Base-by-base conservation (phyloP, 2,888 invertebrate genomes). In the Lochmaea crataegi region DNA sequence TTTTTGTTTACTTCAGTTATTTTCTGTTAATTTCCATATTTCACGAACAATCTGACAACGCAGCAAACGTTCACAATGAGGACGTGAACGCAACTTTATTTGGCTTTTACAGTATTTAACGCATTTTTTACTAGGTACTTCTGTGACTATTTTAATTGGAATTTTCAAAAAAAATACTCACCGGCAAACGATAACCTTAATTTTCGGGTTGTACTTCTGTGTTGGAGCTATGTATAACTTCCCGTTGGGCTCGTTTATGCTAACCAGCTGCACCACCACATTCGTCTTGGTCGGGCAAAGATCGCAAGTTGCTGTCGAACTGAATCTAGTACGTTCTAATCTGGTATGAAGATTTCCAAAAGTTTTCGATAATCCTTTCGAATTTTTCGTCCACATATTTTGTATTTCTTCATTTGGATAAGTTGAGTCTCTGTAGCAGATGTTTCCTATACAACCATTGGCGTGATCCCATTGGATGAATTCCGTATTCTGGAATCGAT, bases 391-490 rank as follows among this genome's bases (percentile, higher is more conserved):
- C 64, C 63, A 70, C 11, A 11, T 56, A n/a, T 45, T 32, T 57
- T 70, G 56, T 18, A 70, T 70, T 26, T 64, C 64, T 12, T 51
- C 18, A 16, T 41, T 41, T 14, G 70, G 70, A 65, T 64, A 70
- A n/a, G n/a, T 57, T 0, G 42, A 1, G 14, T 70, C 70, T 42
- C 45, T 42, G 48, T 64, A 65, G 32, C 70, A 70, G 3, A 70
- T 57, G 45, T 65, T 51, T 42, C 64, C 70, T 56, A 70, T 57
- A 32, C 70, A 70, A 7, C 70, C 70, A 41, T 70, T 38, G 22
- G 61, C 4, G 16, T 68, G 61, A 0, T 68, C 68, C 53, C 53
- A 53, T 53, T 10, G 53, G 2, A 18, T 53, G 6, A 53, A 53
- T 10, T 53, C 53, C 10, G 53, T 11, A 53, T 18, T 53, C 53